These are phyloP conservation scores for Ciconia boyciana DNA, from an alignment of 2,113 vertebrate genomes.

Conservation along the genomic window DNA sequence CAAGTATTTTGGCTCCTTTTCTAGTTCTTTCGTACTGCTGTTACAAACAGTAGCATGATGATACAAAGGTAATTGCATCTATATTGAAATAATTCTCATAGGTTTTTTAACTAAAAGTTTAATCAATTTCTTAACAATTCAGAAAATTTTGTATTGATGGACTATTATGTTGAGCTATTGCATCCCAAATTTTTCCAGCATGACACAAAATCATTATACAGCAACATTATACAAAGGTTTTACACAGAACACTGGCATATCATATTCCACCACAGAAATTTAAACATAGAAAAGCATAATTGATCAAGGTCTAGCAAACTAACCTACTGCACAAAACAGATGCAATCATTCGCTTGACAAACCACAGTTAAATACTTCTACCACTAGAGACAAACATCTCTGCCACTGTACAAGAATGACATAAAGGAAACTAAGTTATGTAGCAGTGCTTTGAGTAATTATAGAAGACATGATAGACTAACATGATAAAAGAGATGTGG, in stretches of 20 bases:
- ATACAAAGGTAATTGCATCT: neutral
- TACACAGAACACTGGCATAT: neutral
- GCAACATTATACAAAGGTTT: neutral
- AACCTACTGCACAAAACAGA: neutral
- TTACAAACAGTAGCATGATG: neutral
- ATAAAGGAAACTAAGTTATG: neutral
- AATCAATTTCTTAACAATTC: neutral
- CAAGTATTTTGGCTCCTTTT: neutral
- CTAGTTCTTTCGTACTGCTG: neutral
- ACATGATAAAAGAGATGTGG: neutral
- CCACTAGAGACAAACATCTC: neutral
- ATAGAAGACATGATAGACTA: neutral
- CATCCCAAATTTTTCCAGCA: neutral
- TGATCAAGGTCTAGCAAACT: neutral
- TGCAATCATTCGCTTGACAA: neutral
- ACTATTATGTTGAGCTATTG: neutral
- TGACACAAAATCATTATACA: neutral
- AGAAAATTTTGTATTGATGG: neutral
- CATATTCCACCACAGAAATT: neutral
- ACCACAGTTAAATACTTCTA: neutral
- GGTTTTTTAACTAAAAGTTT: neutral
- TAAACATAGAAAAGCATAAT: neutral
- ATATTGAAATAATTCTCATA: neutral
- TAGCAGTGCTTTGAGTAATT: neutral
- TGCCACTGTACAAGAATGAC: neutral